Conservation (phyloP, 2,888 invertebrate species). For the Chironomus riparius region DNA sequence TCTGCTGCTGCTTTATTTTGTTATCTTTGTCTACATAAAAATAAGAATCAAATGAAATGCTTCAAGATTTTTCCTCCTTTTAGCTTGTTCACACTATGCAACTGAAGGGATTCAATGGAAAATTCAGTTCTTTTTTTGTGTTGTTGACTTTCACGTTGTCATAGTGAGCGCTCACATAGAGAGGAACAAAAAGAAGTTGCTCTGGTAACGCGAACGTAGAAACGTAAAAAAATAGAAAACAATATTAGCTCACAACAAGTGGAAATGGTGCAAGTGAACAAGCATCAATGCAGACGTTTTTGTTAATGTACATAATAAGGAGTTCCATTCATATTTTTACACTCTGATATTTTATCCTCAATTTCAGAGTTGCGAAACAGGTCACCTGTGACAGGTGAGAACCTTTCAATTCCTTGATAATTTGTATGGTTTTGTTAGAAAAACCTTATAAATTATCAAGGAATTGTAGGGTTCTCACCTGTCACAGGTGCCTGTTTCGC, state of each 20-base stretch:
- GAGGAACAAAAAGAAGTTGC: background rate
- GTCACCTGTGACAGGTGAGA: too few species aligned
- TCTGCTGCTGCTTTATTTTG: background rate
- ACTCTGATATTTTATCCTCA: too few species aligned
- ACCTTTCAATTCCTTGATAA: too few species aligned
- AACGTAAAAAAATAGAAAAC: background rate
- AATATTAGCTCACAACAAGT: constrained; percentile 6
- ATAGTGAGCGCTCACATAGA: background rate
- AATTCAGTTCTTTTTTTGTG: background rate
- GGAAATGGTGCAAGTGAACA: background rate
- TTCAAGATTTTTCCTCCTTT: background rate
- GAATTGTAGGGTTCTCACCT: too few species aligned
- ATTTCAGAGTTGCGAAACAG: too few species aligned
- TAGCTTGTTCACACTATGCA: background rate
- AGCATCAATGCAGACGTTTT: background rate
- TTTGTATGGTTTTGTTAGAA: too few species aligned
- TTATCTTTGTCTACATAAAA: constrained; percentile 16
- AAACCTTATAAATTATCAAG: too few species aligned
- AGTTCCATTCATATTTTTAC: background rate
- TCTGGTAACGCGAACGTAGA: constrained; percentile 8
- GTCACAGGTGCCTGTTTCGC: too few species aligned
- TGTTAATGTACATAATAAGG: background rate
- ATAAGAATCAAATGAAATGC: background rate
- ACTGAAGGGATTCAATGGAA: too few species aligned
- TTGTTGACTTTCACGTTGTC: constrained; percentile 23